These are phyloP conservation scores for Eupithecia insigniata DNA, from an alignment of 2,888 invertebrate genomes.

Conservation along the genomic window DNA sequence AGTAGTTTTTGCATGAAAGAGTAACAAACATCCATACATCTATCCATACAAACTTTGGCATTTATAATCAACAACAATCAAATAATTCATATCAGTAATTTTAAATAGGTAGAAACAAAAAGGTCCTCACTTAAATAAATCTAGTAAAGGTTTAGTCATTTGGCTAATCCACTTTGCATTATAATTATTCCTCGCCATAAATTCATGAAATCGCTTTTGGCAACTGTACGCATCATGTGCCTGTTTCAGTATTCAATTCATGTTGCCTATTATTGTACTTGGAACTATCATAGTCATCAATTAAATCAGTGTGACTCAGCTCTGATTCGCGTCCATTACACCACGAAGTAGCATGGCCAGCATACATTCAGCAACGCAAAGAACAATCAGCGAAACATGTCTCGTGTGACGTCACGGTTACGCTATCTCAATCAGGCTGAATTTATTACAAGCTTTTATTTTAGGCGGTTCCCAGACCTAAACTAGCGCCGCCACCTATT, in stretches of 20 bases:
- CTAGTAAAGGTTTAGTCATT: conserved; percentile 1
- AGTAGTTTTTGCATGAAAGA: too few species aligned
- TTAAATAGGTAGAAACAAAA: background rate
- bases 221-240: conserved; percentile 26
- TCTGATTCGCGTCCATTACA: conserved; percentile 14
- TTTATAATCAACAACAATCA: too few species aligned
- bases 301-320: conserved; percentile 24
- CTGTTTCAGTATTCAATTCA: conserved; percentile 22
- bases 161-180: conserved; percentile 9
- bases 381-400: background rate
- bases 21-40: too few species aligned
- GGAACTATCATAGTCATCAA: conserved; percentile 26
- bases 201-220: conserved; percentile 14
- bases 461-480: too few species aligned
- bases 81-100: background rate
- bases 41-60: too few species aligned
- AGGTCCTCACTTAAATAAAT: background rate
- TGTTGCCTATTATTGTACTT: conserved; percentile 26
- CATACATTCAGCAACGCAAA: background rate
- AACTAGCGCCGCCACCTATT: too few species aligned
- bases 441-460: too few species aligned
- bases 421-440: background rate
- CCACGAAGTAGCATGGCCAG: background rate
- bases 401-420: background rate
- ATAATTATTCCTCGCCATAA: conserved; percentile 1